Evolutionary conservation across 2,888 invertebrate genomes (phyloP), one percentile per base, ranked within the genome.

Genomic region (Callyntrura sp.): DNA sequence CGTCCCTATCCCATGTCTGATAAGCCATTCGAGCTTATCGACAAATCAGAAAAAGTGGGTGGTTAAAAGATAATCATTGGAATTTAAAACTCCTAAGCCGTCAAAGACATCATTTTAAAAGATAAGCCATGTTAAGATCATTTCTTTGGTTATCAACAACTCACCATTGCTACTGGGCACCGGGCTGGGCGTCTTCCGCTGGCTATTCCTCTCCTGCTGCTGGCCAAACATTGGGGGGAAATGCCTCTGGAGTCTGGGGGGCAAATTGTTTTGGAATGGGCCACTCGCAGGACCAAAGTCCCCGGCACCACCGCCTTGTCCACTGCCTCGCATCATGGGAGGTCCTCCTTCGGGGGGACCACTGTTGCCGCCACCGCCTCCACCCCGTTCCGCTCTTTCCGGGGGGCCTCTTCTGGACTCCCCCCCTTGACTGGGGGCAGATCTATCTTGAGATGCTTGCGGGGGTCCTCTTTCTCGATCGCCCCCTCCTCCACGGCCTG

Each of bases 141-240:
- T n/a, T n/a, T n/a, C n/a, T n/a, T n/a, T n/a, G n/a, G n/a, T n/a
- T 68, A 11, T 20, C 35, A 35, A 4, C 35, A n/a, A 14, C 89
- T 78, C 78, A 90, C 90, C 82, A 70, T 76, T 82, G 1, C 81
- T 68, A 90, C 83, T 81, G 35, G 92, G 85, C 1, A 88, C 91
- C 12, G 93, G 93, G 85, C 93, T 93, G n/a, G 93, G 92, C 6
- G 93, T 93, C 79, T 92, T 92, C 25, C 92, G 76, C 83, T 92
- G 92, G 84, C 87, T 91, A 76, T 84, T 17, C 17, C 89, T 73
- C 55, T 88, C 88, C 14, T 86, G 85, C 62, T 92, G 92, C 12
- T 91, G 92, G 65, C 55, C n/a, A 35, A 84, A 78, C n/a, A 51
- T 89, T 11, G 82, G 81, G 60, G 23, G 70, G 28, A 78, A 68